Evolutionary conservation across 2,113 vertebrate species (phyloP), one percentile per base, ranked within the genome.

Genomic region (Eurystomus gularis): DNA sequence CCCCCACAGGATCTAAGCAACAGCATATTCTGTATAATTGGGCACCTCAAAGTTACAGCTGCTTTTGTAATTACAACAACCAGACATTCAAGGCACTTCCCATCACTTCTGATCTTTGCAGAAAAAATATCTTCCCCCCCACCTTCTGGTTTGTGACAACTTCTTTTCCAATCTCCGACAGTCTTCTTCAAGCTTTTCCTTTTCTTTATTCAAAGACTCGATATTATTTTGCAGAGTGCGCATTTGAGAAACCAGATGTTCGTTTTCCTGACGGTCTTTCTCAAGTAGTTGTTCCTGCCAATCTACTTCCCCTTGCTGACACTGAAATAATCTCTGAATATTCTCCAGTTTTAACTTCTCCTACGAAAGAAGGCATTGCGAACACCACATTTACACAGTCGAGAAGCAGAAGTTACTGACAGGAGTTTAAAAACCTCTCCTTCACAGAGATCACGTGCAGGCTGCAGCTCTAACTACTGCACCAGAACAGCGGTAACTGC

Each of bases 71-170:
- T 14, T 18, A 31, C 1, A 14, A 51, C 3, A 39, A 60, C 52
- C 19, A 66, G 23, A 44, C 31, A 62, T 24, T 77, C 62, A 31
- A 70, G 58, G 68, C 65, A 51, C 13, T 71, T 72, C 39, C 77
- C 71, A 90, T 31, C 65, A 31, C 57, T 90, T 55, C 37, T 77
- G 71, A 87, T 52, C 33, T 61, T 11, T 31, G 58, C 64, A 76
- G 33, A 33, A 57, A 37, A 33, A 17, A 35, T 33, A 61, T 8
- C 44, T 28, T 23, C 29, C 33, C 25, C 20, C 94, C 81, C 78
- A 99, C 98, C 97, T 98, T 93, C 97, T 98, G 33, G 97, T 94
- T 64, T 98, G 98, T 52, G 91, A 91, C 69, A 98, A 58, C 62
- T 97, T 98, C 68, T 96, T 94, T 86, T 98, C 98, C 97, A 98